Percentiles rank a stretch among this genome's conserved stretches.
Evolutionary conservation across 2,888 invertebrate genomes (phyloP).

Genomic region (Andrena marginata): DNA sequence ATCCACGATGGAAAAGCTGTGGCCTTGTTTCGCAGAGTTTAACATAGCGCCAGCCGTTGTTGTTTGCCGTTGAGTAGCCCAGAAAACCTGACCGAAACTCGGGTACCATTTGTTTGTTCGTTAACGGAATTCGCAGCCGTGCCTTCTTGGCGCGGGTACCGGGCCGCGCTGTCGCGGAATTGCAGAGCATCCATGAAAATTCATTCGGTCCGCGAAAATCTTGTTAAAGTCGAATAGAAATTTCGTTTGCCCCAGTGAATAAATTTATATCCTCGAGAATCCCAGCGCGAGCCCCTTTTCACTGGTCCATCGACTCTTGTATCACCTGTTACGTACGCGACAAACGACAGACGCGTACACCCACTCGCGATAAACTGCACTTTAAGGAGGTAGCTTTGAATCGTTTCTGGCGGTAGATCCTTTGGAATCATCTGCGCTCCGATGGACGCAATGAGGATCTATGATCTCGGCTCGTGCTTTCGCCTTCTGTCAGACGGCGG

Average conservation of each 20-base stretch:
- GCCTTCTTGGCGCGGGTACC: not conserved
- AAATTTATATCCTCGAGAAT: conserved; percentile 15
- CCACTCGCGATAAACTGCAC: conserved; percentile 9
- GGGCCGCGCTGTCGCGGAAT: conserved; percentile 1
- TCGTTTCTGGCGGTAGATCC: not conserved
- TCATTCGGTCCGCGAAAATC: not conserved
- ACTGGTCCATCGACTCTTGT: not conserved
- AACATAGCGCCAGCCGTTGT: no score
- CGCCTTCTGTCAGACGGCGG: no score
- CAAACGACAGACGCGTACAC: not conserved
- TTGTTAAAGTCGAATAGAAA: conserved; percentile 28
- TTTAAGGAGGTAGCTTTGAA: not conserved
- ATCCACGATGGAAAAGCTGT: no score
- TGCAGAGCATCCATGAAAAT: not conserved
- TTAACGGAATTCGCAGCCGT: conserved; percentile 20
- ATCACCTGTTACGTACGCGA: conserved; percentile 5
- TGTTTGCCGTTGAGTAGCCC: no score
- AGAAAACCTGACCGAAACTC: not conserved
- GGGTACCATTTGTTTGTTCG: conserved; percentile 12
- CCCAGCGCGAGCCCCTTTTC: not conserved
- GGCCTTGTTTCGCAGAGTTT: no score
- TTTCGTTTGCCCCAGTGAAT: conserved; percentile 19
- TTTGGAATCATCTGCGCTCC: not conserved
- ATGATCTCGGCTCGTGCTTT: no score
- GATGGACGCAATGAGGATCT: not conserved